Conservation (phyloP, 2,888 invertebrate genomes). For the Monoplex corrugatus region DNA sequence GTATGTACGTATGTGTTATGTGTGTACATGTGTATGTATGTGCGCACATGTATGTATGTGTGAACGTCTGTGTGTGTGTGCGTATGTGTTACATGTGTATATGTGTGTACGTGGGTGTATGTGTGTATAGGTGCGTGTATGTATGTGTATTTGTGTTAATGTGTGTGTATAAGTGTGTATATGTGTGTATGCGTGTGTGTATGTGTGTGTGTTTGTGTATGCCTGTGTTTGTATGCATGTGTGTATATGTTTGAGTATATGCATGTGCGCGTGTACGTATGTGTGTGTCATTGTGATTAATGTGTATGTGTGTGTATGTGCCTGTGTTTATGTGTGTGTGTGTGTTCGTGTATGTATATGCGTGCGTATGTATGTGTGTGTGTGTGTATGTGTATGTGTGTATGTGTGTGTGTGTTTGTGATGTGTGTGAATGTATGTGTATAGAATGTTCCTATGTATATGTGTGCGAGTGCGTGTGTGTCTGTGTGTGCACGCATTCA, state of each 20-base stretch:
- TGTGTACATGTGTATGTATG: too few relatives aligned
- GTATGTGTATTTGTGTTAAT: too few relatives aligned
- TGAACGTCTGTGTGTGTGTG: too few relatives aligned
- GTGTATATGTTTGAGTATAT: background rate
- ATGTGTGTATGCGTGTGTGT: too few relatives aligned
- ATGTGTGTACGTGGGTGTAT: background rate
- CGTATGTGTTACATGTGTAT: background rate
- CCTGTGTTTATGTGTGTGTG: background rate
- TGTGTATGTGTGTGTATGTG: background rate
- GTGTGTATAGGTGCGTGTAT: background rate
- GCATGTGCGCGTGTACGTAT: background rate
- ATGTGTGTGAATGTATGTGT: background rate
- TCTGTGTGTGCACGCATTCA: background rate
- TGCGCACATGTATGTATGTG: too few relatives aligned
- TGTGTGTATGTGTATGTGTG: background rate
- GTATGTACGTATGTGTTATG: too few relatives aligned
- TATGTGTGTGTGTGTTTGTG: background rate
- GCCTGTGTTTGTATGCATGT: background rate
- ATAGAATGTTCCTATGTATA: background rate
- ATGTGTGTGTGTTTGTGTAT: too few relatives aligned
- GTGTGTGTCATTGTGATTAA: background rate
- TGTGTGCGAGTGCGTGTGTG: background rate
- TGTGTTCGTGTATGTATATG: constrained; percentile 15
- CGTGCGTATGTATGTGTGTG: background rate
- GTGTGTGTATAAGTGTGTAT: too few relatives aligned